Conservation (phyloP, 1,140 invertebrate species). For the Achroia grisella region DNA sequence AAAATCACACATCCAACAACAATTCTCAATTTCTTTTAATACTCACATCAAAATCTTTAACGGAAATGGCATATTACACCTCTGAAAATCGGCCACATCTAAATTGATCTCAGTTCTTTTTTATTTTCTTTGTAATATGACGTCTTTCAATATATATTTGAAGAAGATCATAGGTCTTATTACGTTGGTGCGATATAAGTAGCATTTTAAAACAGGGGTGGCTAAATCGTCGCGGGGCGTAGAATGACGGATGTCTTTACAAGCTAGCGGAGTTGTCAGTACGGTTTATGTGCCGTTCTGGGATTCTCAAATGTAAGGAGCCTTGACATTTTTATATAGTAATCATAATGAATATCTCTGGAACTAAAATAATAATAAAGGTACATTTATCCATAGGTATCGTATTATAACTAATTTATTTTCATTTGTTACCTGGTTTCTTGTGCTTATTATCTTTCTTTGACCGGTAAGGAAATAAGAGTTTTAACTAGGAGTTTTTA, state of each 20-base stretch:
- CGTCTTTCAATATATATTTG: neutral
- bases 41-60: conserved; percentile 29
- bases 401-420: no score
- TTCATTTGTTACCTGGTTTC: no score
- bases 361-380: no score
- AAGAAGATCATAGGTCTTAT: conserved; percentile 12
- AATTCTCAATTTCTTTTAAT: conserved; percentile 6
- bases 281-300: conserved; percentile 18
- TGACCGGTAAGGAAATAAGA: no score
- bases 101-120: conserved; percentile 12
- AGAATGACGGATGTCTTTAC: conserved; percentile 68
- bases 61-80: conserved; percentile 60
- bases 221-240: conserved; percentile 35
- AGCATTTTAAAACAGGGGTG: conserved; percentile 38
- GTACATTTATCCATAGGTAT: no score
- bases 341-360: no score
- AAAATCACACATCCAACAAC: no score
- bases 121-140: neutral
- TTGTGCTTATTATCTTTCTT: no score
- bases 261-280: conserved; percentile 52
- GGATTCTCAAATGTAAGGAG: conserved; percentile 26
- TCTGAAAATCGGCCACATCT: conserved; percentile 20
- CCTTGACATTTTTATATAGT: no score
- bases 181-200: conserved; percentile 30
- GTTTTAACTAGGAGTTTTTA: no score